These are phyloP conservation scores for Caenorhabditis auriculariae DNA, from an alignment of 2,888 invertebrate species.

Conservation along the genomic window DNA sequence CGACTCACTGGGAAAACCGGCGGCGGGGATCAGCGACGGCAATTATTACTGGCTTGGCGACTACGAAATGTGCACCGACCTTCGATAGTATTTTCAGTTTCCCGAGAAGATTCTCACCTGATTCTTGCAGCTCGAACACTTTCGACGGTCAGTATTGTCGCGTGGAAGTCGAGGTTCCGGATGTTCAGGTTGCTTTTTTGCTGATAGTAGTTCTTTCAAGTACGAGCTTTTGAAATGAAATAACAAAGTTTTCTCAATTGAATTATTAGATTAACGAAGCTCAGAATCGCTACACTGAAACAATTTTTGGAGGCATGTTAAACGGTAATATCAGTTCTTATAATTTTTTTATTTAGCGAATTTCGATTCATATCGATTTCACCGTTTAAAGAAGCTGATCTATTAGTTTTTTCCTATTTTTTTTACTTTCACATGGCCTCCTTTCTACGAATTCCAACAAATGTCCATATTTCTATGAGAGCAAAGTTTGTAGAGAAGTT, in stretches of 20 bases:
- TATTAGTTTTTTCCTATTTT: too few species aligned
- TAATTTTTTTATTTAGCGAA: too few species aligned
- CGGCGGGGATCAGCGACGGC: conserved; percentile 63
- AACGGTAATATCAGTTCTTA: too few species aligned
- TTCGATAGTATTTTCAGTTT: conserved; percentile 28
- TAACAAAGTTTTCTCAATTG: neutral
- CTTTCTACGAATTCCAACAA: too few species aligned
- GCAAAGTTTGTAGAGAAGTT: too few species aligned
- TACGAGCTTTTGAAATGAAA: neutral
- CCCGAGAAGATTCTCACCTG: neutral
- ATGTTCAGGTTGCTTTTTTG: conserved; percentile 9
- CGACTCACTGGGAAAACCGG: conserved; percentile 62
- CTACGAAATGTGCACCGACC: conserved; percentile 60
- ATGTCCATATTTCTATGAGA: too few species aligned
- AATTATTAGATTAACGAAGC: neutral
- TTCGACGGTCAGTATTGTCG: conserved; percentile 61
- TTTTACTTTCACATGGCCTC: neutral
- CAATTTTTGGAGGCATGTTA: too few species aligned
- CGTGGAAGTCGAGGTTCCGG: conserved; percentile 52
- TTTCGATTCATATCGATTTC: too few species aligned
- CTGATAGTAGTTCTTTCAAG: neutral
- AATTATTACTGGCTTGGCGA: conserved; percentile 64
- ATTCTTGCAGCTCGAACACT: conserved; percentile 23
- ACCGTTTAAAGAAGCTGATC: too few species aligned
- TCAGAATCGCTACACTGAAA: too few species aligned